Evolutionary conservation across 1,140 invertebrate species (phyloP).

Genomic region (Meloidogyne floridensis): DNA sequence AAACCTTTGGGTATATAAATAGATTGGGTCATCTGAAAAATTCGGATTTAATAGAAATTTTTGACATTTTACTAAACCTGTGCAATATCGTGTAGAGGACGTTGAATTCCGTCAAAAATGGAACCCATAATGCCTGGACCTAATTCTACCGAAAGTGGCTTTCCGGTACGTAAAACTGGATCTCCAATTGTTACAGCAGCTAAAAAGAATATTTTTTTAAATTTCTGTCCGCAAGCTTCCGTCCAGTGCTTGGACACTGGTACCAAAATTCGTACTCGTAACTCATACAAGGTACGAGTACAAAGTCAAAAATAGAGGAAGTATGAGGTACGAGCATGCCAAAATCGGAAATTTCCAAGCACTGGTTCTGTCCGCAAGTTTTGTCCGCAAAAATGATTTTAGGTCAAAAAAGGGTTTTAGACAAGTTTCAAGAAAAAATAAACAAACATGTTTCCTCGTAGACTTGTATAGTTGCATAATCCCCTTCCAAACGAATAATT

Average conservation of each 20-base stretch:
- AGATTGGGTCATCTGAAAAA: conserved; percentile 75
- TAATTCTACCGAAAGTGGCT: conserved; percentile 94
- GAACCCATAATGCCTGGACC: conserved; percentile 98
- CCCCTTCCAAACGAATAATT: conserved; percentile 97
- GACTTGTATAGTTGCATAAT: conserved; percentile 99
- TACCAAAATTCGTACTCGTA: no score
- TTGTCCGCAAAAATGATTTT: no score
- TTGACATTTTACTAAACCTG: conserved; percentile 67
- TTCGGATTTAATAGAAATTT: no score
- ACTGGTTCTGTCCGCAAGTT: no score
- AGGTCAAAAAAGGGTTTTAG: background rate
- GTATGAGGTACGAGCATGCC: no score
- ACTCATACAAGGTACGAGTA: no score
- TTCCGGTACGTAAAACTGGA: conserved; percentile 94
- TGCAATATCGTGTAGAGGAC: conserved; percentile 92
- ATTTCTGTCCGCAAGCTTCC: background rate
- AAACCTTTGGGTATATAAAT: conserved; percentile 98
- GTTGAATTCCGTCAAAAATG: conserved; percentile 99
- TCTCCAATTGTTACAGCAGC: conserved; percentile 98
- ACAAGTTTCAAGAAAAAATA: background rate
- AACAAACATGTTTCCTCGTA: conserved; percentile 91
- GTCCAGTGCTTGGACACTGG: no score
- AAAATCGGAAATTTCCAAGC: no score
- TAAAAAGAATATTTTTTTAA: conserved; percentile 49
- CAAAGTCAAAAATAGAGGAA: conserved; percentile 4